phyloP scores from a whole-genome alignment of 1,140 invertebrate genomes.

The Zelostemma sp. region DNA sequence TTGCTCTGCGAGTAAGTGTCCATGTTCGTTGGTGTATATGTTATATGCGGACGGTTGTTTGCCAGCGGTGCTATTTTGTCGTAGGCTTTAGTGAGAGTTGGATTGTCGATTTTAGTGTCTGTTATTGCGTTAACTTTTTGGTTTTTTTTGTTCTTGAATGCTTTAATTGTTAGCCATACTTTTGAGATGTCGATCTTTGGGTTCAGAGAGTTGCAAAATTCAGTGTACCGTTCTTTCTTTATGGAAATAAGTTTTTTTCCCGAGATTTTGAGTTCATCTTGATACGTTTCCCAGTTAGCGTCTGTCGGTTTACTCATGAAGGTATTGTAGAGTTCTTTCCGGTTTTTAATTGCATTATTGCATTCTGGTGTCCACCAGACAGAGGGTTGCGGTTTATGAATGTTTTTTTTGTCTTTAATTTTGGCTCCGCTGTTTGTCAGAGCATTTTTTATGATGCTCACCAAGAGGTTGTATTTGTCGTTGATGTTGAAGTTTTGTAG shows the following conservation, averaged over 20 bases:
- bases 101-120: not conserved
- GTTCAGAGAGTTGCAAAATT: conserved; percentile 5
- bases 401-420: not conserved
- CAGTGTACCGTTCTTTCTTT: conserved; percentile 2
- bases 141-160: not conserved
- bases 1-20: not conserved
- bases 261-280: not conserved
- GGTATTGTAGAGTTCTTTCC: not conserved
- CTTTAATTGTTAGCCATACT: conserved; percentile 13
- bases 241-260: conserved; percentile 1
- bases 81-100: not conserved
- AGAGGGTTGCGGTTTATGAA: not conserved
- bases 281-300: not conserved
- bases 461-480: not conserved
- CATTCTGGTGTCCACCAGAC: conserved; percentile 21
- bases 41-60: no score
- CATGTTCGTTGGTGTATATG: not conserved
- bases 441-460: not conserved
- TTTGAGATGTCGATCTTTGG: not conserved
- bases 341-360: not conserved
- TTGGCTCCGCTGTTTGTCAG: not conserved
- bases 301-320: not conserved
- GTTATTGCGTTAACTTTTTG: not conserved
- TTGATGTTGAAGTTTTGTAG: not conserved
- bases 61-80: not conserved